These are phyloP conservation scores for Nilaparvata lugens DNA, from an alignment of 1,140 invertebrate species.

Conservation along the genomic window DNA sequence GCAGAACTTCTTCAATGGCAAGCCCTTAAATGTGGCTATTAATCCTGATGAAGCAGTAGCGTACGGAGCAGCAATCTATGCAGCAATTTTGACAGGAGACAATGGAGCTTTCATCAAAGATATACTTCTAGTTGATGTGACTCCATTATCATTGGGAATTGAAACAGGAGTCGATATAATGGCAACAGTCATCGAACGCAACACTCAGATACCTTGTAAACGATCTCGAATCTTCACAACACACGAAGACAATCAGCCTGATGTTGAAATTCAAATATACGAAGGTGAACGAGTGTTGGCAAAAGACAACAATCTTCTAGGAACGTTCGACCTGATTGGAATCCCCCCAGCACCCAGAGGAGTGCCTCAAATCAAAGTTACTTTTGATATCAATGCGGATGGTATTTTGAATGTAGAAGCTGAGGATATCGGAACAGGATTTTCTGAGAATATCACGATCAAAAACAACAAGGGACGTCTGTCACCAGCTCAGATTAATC, in stretches of 20 bases:
- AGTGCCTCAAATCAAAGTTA: conserved; percentile 88
- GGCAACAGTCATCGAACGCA: conserved; percentile 90
- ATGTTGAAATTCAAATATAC: conserved; percentile 78
- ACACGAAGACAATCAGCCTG: conserved; percentile 93
- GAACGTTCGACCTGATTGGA: conserved; percentile 87
- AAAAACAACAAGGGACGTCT: conserved; percentile 95
- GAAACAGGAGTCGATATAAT: conserved; percentile 92
- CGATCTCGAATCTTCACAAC: conserved; percentile 95
- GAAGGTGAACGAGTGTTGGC: conserved; percentile 91
- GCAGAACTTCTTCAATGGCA: conserved; percentile 95
- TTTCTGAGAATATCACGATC: conserved; percentile 96
- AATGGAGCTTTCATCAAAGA: conserved; percentile 89
- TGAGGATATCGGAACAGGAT: conserved; percentile 84
- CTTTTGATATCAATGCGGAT: conserved; percentile 84
- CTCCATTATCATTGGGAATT: conserved; percentile 90
- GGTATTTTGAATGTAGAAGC: conserved; percentile 83
- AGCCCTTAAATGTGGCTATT: conserved; percentile 93
- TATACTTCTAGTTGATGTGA: conserved; percentile 84
- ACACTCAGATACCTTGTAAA: conserved; percentile 93
- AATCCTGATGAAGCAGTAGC: conserved; percentile 93
- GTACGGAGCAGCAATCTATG: conserved; percentile 81
- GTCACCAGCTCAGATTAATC: conserved; percentile 92
- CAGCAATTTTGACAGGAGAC: conserved; percentile 90
- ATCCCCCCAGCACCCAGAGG: conserved; percentile 92
- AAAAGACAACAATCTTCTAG: conserved; percentile 84